A percentile compares a stretch with the other conserved stretches of the same genome.
Evolutionary conservation across 2,113 vertebrate genomes (phyloP).

Genomic region (Trogon surrucura): DNA sequence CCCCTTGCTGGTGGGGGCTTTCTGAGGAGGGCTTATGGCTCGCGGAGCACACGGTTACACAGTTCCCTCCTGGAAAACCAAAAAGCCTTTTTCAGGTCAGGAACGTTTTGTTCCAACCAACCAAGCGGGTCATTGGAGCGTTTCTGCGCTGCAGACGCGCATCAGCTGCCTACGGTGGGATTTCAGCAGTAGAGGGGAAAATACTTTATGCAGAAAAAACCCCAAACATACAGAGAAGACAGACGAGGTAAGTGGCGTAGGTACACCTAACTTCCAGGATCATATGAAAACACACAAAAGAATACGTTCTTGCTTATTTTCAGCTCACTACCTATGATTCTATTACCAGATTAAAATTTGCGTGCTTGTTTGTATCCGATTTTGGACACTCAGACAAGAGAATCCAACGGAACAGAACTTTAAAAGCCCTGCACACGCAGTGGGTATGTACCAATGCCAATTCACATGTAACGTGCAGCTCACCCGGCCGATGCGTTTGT

Average conservation of each 20-base stretch:
- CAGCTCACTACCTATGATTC: neutral
- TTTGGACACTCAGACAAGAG: neutral
- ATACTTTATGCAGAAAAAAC: neutral
- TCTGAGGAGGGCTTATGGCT: neutral
- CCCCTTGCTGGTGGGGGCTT: neutral
- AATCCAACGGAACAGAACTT: accelerated
- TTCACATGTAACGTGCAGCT: neutral
- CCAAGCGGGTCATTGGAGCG: accelerated
- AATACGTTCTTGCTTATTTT: neutral
- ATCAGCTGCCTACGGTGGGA: accelerated
- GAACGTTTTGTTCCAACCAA: neutral
- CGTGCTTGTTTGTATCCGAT: accelerated
- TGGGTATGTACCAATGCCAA: accelerated
- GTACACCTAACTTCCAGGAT: neutral
- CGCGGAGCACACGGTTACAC: neutral
- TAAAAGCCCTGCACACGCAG: accelerated
- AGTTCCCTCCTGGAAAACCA: neutral
- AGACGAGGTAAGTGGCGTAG: neutral
- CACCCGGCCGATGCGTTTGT: neutral
- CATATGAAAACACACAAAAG: neutral
- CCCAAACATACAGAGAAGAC: accelerated
- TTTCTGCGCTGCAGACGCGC: neutral
- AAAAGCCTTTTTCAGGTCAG: neutral
- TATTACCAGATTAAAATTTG: neutral
- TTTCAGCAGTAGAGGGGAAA: neutral